Conservation (phyloP, 64 coral and sea anemone species). For the Hydrozoanthus tunicans region DNA sequence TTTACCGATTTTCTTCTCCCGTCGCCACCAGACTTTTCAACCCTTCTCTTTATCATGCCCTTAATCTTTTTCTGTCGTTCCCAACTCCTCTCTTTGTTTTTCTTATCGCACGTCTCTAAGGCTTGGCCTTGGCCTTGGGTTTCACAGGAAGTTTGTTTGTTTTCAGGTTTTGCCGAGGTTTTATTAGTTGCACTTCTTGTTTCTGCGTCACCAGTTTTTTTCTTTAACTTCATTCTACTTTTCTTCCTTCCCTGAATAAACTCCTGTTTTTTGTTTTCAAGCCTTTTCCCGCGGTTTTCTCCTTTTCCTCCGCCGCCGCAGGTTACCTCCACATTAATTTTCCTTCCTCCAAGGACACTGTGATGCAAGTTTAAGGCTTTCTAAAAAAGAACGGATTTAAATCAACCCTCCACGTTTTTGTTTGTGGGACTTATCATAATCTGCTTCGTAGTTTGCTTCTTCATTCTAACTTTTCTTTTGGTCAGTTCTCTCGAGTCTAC, state of each 20-base stretch:
- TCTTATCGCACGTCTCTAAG: not conserved
- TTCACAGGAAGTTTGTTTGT: not conserved
- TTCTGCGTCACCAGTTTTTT: not conserved
- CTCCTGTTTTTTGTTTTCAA: constrained; percentile 79
- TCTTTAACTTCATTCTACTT: constrained; percentile 39
- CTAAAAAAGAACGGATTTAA: constrained; percentile 35
- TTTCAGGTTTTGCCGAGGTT: not conserved
- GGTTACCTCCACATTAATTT: constrained; percentile 96
- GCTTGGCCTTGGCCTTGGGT: no score
- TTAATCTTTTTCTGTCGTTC: not conserved
- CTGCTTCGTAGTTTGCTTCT: no score
- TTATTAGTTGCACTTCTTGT: not conserved
- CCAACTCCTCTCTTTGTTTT: not conserved
- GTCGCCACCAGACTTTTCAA: no score
- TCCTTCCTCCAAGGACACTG: constrained; percentile 79
- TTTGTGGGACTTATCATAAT: no score
- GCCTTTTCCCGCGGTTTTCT: constrained; percentile 65
- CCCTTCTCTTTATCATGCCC: not conserved
- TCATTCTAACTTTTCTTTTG: no score
- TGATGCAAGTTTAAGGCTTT: constrained; percentile 97
- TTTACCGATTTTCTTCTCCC: not conserved
- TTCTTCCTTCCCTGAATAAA: constrained; percentile 71
- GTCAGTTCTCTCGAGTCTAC: no score
- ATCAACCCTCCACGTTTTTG: no score
- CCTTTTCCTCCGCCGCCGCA: constrained; percentile 95